A percentile compares a stretch with the other conserved stretches of the same genome.
These are phyloP conservation scores for Bostrychus sinensis DNA, from an alignment of 2,113 vertebrate genomes.

Conservation along the genomic window DNA sequence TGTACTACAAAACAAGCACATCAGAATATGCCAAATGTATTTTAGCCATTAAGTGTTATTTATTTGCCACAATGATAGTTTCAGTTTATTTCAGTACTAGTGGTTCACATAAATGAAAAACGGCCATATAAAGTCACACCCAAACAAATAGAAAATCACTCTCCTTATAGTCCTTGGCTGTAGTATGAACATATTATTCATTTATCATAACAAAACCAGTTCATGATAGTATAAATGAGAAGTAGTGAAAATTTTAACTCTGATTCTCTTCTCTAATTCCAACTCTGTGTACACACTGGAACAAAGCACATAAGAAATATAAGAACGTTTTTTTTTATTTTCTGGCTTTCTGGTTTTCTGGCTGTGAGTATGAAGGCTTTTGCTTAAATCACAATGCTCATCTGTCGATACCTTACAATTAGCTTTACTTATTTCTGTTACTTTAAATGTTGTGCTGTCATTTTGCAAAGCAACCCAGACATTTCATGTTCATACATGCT, in stretches of 20 bases:
- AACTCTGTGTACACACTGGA: not conserved
- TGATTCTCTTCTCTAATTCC: too few relatives aligned
- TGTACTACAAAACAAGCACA: slow-evolving; percentile 71
- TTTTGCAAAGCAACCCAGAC: slow-evolving; percentile 22
- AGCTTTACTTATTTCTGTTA: not conserved
- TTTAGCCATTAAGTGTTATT: not conserved
- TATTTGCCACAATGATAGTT: not conserved
- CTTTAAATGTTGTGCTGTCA: slow-evolving; percentile 6
- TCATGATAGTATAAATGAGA: not conserved
- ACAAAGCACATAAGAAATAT: too few relatives aligned
- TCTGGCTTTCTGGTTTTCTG: too few relatives aligned
- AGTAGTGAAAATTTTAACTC: too few relatives aligned
- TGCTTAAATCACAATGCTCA: too few relatives aligned
- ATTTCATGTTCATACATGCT: slow-evolving; percentile 43
- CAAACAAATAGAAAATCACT: not conserved
- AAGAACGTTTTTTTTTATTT: too few relatives aligned
- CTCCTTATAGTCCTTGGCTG: not conserved
- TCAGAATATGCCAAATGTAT: not conserved
- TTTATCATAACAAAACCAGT: slow-evolving; percentile 3
- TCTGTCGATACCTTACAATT: not conserved
- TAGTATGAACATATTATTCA: not conserved
- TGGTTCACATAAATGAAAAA: not conserved
- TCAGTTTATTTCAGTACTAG: not conserved
- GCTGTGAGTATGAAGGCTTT: too few relatives aligned
- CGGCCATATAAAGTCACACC: slow-evolving; percentile 5